phyloP scores from a whole-genome alignment of 2,113 vertebrate species.

The Hippocampus abdominalis region DNA sequence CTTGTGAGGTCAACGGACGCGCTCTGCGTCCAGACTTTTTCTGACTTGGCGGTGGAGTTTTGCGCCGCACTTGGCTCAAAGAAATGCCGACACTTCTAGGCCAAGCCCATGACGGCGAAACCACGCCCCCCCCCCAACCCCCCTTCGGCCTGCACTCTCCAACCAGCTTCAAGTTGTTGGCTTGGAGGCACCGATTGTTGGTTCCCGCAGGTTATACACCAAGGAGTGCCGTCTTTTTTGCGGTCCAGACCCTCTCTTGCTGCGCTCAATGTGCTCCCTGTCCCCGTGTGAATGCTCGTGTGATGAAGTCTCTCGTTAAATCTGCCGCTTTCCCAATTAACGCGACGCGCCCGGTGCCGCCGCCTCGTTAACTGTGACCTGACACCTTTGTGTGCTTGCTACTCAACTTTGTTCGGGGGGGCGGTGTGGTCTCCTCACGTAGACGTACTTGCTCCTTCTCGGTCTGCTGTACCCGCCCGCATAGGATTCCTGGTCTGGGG shows the following conservation, averaged over 20 bases:
- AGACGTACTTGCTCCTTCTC: too few relatives aligned
- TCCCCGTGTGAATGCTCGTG: slow-evolving; percentile 17
- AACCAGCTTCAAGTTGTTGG: neutral
- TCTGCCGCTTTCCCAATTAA: slow-evolving; percentile 24
- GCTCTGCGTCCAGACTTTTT: too few relatives aligned
- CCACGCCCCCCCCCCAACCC: too few relatives aligned
- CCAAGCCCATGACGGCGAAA: too few relatives aligned
- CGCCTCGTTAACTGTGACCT: slow-evolving; percentile 2
- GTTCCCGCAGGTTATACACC: slow-evolving; percentile 13
- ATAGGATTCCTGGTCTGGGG: too few relatives aligned
- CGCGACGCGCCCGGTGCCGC: neutral
- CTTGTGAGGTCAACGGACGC: too few relatives aligned
- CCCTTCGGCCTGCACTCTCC: too few relatives aligned
- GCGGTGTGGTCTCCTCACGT: neutral
- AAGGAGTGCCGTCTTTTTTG: neutral
- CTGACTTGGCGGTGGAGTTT: neutral
- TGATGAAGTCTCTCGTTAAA: slow-evolving; percentile 36
- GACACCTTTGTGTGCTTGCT: neutral
- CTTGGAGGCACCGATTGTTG: slow-evolving; percentile 36
- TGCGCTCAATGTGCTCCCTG: slow-evolving; percentile 44
- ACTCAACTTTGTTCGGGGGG: neutral
- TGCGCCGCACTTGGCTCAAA: too few relatives aligned
- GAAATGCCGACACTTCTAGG: too few relatives aligned
- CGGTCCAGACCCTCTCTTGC: slow-evolving; percentile 23
- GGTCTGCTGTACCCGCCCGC: too few relatives aligned